Evolutionary conservation across 1,140 invertebrate species (phyloP).

Genomic region (Camponotus vicinus): DNA sequence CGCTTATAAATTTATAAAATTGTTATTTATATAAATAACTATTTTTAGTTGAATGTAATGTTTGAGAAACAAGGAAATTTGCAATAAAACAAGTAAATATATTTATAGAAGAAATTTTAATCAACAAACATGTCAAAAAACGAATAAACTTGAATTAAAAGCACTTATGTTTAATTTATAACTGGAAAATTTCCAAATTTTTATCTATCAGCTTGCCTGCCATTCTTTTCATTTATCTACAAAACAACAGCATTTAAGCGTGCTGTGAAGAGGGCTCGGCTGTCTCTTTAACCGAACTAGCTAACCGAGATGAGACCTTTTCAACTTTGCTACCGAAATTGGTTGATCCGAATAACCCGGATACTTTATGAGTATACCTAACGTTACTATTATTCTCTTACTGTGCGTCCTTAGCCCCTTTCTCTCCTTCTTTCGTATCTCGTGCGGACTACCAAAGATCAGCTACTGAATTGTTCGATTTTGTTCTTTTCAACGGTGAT

Average conservation of each 20-base stretch:
- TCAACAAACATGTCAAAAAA: not conserved
- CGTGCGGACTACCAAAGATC: constrained; percentile 44
- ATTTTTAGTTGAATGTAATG: no score
- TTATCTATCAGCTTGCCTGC: not conserved
- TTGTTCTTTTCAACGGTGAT: constrained; percentile 44
- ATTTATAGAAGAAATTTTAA: not conserved
- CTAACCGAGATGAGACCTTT: not conserved
- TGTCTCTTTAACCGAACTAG: not conserved
- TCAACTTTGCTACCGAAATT: constrained; percentile 71
- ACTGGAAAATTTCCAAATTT: not conserved
- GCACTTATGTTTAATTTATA: not conserved
- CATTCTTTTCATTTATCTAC: not conserved
- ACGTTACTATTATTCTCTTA: constrained; percentile 58
- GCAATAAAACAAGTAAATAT: not conserved
- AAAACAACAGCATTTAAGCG: not conserved
- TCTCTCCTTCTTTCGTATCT: constrained; percentile 1
- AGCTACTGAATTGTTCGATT: constrained; percentile 51
- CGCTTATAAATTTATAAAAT: not conserved
- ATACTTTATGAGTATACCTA: constrained; percentile 42
- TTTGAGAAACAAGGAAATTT: not conserved
- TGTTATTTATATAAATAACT: no score
- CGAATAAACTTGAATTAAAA: not conserved
- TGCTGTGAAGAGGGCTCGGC: not conserved
- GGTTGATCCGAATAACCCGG: constrained; percentile 79
- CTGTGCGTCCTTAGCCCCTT: not conserved